phyloP scores from a whole-genome alignment of 2,113 vertebrate species.

The Hemiprocne comata region DNA sequence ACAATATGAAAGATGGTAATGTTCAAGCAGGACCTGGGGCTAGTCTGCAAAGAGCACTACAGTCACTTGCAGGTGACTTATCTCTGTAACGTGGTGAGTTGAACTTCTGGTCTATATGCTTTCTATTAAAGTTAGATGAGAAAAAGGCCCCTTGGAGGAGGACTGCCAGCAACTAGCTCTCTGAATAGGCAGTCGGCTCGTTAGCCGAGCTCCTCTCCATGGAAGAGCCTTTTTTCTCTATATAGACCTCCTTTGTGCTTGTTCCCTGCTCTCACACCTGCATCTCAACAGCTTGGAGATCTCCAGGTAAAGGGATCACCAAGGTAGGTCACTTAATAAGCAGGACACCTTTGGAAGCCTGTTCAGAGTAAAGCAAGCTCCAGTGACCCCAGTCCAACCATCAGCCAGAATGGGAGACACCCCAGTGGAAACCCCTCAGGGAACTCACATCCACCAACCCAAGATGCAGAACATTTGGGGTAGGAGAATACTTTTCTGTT shows the following conservation, averaged over 20 bases:
- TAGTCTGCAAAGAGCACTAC: neutral
- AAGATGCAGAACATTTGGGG: neutral
- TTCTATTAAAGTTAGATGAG: neutral
- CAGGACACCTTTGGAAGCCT: neutral
- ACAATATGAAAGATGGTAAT: neutral
- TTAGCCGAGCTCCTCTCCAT: neutral
- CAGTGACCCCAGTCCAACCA: neutral
- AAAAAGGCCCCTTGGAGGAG: neutral
- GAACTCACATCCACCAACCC: neutral
- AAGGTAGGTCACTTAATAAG: neutral
- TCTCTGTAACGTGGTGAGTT: neutral
- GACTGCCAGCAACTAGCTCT: neutral
- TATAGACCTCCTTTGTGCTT: neutral
- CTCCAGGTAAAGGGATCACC: neutral
- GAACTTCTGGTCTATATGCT: neutral
- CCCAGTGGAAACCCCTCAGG: neutral
- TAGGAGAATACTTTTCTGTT: neutral
- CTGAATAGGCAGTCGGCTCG: neutral
- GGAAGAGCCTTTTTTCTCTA: neutral
- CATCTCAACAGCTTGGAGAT: neutral
- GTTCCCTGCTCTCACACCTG: neutral
- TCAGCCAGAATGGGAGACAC: neutral
- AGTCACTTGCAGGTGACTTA: neutral
- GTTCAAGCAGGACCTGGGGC: neutral
- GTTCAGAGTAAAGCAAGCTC: neutral